Base-by-base conservation (phyloP, 1,140 invertebrate genomes). In the Caligus rogercresseyi region DNA sequence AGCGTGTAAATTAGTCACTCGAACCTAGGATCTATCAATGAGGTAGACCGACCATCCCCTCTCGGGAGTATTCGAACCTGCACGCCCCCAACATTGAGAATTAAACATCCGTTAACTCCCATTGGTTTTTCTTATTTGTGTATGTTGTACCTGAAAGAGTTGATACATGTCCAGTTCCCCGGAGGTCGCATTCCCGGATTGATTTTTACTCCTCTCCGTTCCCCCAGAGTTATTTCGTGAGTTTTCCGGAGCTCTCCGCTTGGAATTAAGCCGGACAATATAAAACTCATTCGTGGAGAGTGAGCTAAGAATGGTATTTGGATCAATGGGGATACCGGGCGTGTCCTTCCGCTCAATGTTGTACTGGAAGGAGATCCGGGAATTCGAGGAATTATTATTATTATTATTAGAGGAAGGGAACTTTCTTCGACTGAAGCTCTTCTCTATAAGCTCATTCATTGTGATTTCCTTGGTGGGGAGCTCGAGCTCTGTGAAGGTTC, bases 271-370 rank as follows among this genome's bases (percentile, higher is more conserved):
- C 23, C 60, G 60, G 16, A 62, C 43, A 16, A 62, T 62, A 24
- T 62, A 62, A 26, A 62, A 62, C 25, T 62, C 60, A 15, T 54
- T 53, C 14, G 60, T 53, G 60, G n/a, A 53, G 14, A 19, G 20
- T 26, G 19, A 62, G 16, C 31, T 62, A 18, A 21, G 31, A 21
- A 43, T 15, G 19, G 43, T 18, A 15, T 25, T 26, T 7, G 20
- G 19, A 25, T 56, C 54, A n/a, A 56, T 21, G 54, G 54, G 19
- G 18, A 21, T 25, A 20, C 54, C 54, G 16, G 20, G 54, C 2
- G 19, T 20, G 20, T 56, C 54, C 54, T 56, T 56, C 20, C 16
- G 1, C 20, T 56, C 54, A 1, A 56, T 25, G 20, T 21, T 56
- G 20, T 56, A 56, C 20, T 56, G 20, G 20, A 16, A 56, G 19